Evolutionary conservation across 2,113 vertebrate genomes (phyloP).

Genomic region (Peromyscus californicus): DNA sequence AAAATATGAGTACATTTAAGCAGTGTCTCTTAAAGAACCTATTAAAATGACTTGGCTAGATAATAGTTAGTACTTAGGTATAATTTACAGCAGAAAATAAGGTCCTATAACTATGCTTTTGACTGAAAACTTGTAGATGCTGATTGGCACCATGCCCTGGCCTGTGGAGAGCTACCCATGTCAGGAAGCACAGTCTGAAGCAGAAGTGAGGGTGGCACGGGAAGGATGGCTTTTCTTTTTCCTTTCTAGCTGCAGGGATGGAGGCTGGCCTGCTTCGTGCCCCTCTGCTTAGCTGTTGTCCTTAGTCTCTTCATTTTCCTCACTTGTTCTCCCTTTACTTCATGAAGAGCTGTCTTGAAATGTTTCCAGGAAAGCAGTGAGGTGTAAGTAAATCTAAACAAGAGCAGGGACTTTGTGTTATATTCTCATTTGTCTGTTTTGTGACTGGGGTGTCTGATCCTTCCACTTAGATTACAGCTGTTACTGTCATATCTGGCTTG

Average conservation of each 20-base stretch:
- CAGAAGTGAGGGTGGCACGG: neutral
- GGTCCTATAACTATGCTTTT: neutral
- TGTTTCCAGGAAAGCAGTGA: neutral
- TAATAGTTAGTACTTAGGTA: neutral
- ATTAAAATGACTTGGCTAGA: neutral
- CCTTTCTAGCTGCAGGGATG: neutral
- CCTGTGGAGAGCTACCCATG: neutral
- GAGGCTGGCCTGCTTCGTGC: neutral
- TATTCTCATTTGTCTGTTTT: neutral
- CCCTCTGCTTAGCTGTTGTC: neutral
- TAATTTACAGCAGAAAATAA: slow-evolving; percentile 1
- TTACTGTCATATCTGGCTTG: neutral
- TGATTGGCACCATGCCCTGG: neutral
- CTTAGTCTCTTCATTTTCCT: neutral
- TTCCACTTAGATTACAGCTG: neutral
- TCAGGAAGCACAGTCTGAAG: neutral
- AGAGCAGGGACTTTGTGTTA: neutral
- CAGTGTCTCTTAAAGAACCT: neutral
- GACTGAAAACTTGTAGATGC: slow-evolving; percentile 7
- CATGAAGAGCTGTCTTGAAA: neutral
- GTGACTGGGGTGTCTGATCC: neutral
- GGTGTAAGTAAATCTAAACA: neutral
- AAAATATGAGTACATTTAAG: slow-evolving; percentile 20
- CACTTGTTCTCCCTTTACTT: neutral
- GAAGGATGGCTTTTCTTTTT: accelerated